Base-by-base conservation (phyloP, 2,888 invertebrate species). In the Cheilosia variabilis region DNA sequence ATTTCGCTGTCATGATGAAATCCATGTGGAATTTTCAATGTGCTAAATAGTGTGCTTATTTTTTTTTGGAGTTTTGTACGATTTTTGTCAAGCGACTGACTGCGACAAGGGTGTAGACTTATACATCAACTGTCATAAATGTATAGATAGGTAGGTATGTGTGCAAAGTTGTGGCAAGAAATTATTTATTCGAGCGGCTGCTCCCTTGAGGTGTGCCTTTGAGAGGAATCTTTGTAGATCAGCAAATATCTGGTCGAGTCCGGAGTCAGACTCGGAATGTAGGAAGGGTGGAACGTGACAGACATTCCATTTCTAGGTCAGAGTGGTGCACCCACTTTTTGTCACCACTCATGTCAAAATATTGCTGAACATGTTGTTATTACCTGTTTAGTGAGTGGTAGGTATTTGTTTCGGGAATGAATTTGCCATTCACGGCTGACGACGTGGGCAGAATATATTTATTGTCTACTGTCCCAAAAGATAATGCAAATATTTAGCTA, bases 11-110 rank as follows among this genome's bases (percentile, higher is more conserved):
- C 66, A 58, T 79, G 79, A 79, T 79, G 63, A 47, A 79, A 79
- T 79, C 72, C 58, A 58, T 84, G 17, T 65, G 69, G 83, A 79
- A 84, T 84, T 73, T 65, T 34, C 22, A 83, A 78, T 62, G 72
- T 78, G 78, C 62, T 55, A 77, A 77, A 66, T 62, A 57, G 60
- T 68, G 43, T 78, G 57, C 57, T 78, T n/a, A n/a, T n/a, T 60
- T 60, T 50, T 55, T 27, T 62, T 52, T 27, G 31, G 52, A 53
- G 57, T 37, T 68, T 76, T 66, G 60, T 68, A 41, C 27, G 22
- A 58, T 76, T 58, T 66, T 50, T 37, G 75, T 71, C 37, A 43
- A 10, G 53, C 53, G 19, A 47, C 19, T 71, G 50, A 43, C 31
- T 34, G 50, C 52, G 27, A 71, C 60, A 31, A 41, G 50, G 41